Percentiles rank a stretch among this genome's conserved stretches.
These are phyloP conservation scores for Leptinotarsa rubiginosa DNA, from an alignment of 2,888 invertebrate genomes.

Conservation along the genomic window DNA sequence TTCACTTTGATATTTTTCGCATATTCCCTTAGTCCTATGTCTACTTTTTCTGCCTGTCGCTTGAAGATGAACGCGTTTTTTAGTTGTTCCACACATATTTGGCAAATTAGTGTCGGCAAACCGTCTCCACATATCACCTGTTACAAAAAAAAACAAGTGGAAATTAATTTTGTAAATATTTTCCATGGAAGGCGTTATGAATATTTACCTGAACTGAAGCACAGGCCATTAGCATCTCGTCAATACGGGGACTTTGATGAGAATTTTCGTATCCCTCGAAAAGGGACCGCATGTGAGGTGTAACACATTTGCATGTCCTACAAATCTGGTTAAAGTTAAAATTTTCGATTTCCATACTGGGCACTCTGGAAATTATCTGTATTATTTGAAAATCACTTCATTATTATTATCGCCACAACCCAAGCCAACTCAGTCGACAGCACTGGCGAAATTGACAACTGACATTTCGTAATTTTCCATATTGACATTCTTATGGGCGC, in stretches of 20 bases:
- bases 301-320: constrained; percentile 63
- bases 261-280: constrained; percentile 60
- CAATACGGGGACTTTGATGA: constrained; percentile 64
- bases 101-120: constrained; percentile 62
- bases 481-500: constrained; percentile 16
- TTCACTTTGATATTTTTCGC: constrained; percentile 57
- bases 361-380: constrained; percentile 32
- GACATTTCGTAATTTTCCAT: constrained; percentile 39
- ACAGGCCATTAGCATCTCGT: constrained; percentile 68
- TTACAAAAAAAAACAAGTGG: constrained; percentile 38
- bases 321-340: constrained; percentile 63
- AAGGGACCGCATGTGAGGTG: constrained; percentile 60
- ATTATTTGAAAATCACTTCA: constrained; percentile 45
- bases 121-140: constrained; percentile 64
- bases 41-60: constrained; percentile 61
- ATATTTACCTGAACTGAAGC: constrained; percentile 64
- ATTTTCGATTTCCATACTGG: constrained; percentile 58
- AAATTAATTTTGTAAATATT: constrained; percentile 39
- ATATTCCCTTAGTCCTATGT: constrained; percentile 59
- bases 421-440: constrained; percentile 62
- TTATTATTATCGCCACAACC: constrained; percentile 53
- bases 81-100: constrained; percentile 61
- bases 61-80: constrained; percentile 62
- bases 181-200: constrained; percentile 39
- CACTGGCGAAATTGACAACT: constrained; percentile 58